phyloP scores from a whole-genome alignment of 2,888 invertebrate genomes.

The Hirtodrosophila confusa region DNA sequence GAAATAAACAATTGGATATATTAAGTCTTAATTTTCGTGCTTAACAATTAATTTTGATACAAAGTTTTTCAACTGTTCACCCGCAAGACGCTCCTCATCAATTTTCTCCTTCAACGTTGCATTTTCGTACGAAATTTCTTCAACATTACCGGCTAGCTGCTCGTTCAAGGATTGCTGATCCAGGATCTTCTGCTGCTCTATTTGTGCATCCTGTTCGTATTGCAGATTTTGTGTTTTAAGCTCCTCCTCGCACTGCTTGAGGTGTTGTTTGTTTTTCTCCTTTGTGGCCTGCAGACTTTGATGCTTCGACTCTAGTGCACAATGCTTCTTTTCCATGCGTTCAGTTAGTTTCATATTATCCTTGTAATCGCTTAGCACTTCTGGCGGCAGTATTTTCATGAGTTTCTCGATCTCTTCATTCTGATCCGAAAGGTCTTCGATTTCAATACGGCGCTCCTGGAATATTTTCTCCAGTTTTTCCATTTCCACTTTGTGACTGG shows the following conservation, averaged over 20 bases:
- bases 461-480: conserved; percentile 37
- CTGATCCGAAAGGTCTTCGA: conserved; percentile 38
- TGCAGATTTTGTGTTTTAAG: conserved; percentile 18
- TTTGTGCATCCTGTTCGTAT: conserved; percentile 25
- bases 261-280: conserved; percentile 17
- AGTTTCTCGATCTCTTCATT: conserved; percentile 49
- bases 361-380: conserved; percentile 42
- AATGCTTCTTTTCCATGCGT: conserved; percentile 29
- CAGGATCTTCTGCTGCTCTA: conserved; percentile 8
- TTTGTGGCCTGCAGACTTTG: conserved; percentile 8
- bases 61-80: conserved; percentile 6
- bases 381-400: conserved; percentile 45
- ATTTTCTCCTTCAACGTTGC: conserved; percentile 4
- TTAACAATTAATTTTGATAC: conserved; percentile 9
- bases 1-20: conserved; percentile 54
- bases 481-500: conserved; percentile 46
- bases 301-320: conserved; percentile 7
- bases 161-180: conserved; percentile 3
- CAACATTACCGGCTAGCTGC: conserved; percentile 1
- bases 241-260: conserved; percentile 18
- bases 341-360: conserved; percentile 42
- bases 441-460: conserved; percentile 52
- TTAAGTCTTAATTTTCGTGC: conserved; percentile 24
- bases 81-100: conserved; percentile 10
- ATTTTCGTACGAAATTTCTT: conserved; percentile 7